Evolutionary conservation across 1,140 invertebrate genomes (phyloP), one percentile per base, ranked within the genome.

Genomic region (Brachystomella parvula): DNA sequence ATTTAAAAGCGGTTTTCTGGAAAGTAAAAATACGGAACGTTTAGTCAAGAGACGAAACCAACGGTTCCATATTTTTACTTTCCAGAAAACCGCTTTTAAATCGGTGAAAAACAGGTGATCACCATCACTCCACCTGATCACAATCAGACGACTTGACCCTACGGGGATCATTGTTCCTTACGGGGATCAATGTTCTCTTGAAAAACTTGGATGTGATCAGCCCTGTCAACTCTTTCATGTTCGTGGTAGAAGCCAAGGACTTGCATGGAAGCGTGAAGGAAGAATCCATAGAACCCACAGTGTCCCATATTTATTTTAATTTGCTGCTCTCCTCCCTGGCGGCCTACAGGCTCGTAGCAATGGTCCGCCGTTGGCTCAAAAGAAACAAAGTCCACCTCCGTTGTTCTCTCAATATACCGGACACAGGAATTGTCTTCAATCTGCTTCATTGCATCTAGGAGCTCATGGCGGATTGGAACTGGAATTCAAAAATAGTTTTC

Each of bases 161-260:
- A n/a, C n/a, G n/a, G n/a, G n/a, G n/a, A n/a, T n/a, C 17, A 39
- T 62, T 62, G 24, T 15, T 31, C 24, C n/a, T n/a, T 44, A 62
- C 60, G 31, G 6, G 60, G 60, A 31, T 39, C 30, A 44, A 62
- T 44, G 29, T 62, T 62, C 12, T 47, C 39, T 9, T 39, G 3
- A 29, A 31, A 31, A 9, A 62, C 60, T 3, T 12, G 39, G 19
- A 62, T 29, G 31, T 62, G 60, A 12, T 35, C 30, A 62, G 39
- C 60, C 26, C 60, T 39, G 24, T 62, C 60, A 12, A 24, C 35
- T 12, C 60, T 3, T 47, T 62, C 31, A 62, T 62, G 60, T 62
- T 62, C 60, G 24, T 62, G 60, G 28, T 62, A 44, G 24, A 62
- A 44, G 15, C 60, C 60, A 3, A 62, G 28, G 3, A 62, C 26